A percentile compares a stretch with the other conserved stretches of the same genome.
Conservation (phyloP, 2,797 vertebrate genomes). For the Bufotes viridis region DNA sequence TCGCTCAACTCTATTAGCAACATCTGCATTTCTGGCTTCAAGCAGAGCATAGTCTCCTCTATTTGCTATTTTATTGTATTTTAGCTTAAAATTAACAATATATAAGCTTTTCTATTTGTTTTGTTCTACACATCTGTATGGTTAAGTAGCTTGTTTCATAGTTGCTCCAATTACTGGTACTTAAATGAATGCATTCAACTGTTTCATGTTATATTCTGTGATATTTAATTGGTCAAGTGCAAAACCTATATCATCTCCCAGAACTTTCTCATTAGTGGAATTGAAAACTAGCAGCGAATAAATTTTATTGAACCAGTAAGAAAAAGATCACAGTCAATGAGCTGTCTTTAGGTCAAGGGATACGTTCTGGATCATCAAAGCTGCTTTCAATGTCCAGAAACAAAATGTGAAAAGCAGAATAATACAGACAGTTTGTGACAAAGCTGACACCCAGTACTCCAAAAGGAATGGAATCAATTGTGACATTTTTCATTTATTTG, state of each 20-base stretch:
- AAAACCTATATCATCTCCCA: background rate
- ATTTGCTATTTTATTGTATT: background rate
- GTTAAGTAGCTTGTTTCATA: background rate
- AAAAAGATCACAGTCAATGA: constrained; percentile 79
- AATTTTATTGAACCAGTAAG: constrained; percentile 71
- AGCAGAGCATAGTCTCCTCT: background rate
- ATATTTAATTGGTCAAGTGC: constrained; percentile 24
- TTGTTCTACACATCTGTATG: background rate
- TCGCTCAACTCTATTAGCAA: too few species aligned
- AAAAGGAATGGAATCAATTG: constrained; percentile 91
- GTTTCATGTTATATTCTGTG: background rate
- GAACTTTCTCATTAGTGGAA: constrained; percentile 20
- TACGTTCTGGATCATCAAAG: constrained; percentile 80
- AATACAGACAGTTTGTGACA: constrained; percentile 95
- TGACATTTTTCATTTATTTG: constrained; percentile 99
- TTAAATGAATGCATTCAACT: background rate
- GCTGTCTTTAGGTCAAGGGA: constrained; percentile 80
- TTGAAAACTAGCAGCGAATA: constrained; percentile 31
- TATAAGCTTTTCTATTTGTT: background rate
- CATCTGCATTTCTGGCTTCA: background rate
- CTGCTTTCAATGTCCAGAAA: constrained; percentile 80
- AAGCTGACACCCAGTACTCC: constrained; percentile 85
- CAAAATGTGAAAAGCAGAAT: constrained; percentile 83
- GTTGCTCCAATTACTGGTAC: background rate
- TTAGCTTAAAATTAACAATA: background rate